Evolutionary conservation across 2,113 vertebrate genomes (phyloP), one percentile per base, ranked within the genome.

Genomic region (Nyctibius bracteatus): DNA sequence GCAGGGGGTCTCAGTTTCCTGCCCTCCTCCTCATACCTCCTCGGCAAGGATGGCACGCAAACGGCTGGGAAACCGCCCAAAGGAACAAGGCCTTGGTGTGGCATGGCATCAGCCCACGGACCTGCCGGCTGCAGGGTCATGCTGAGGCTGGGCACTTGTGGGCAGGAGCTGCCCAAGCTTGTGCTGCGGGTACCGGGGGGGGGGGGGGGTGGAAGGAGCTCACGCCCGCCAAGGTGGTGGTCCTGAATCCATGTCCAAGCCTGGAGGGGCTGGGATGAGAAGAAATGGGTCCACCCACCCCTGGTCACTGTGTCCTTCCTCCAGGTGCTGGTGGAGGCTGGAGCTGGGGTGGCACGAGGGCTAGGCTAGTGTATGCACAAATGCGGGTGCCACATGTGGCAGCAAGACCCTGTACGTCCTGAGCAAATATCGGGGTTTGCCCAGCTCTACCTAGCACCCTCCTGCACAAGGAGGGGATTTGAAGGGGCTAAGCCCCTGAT

Each of bases 61-160:
- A 90, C 25, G 68, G 39, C 49, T 79, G 70, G 39, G 67, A 80
- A 92, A 43, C 22, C 14, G 3, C 86, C 37, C 54, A 28, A 73
- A 86, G 44, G 58, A 44, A 72, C 61, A 62, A 92, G 67, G 74
- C 31, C 92, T 82, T 79, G 19, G 62, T 16, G 1, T 71, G 79
- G 65, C 59, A 35, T 10, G 17, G 62, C 16, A 10, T 78, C 78
- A 78, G 16, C 28, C 43, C 65, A 10, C 4, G 20, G 73, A 84
- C 84, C 77, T 83, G 55, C 68, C 8, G 2, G 58, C 58, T 86
- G 30, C 49, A 37, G 74, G 85, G 82, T 94, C 88, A 80, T 0
- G 4, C 13, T 1, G 7, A 72, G 92, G 71, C 82, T 27, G 30
- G 70, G 51, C 5, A 2, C 37, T 49, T 0, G 0, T 0, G 2